phyloP scores from a whole-genome alignment of 2,888 invertebrate species.

The Orthosia cruda region DNA sequence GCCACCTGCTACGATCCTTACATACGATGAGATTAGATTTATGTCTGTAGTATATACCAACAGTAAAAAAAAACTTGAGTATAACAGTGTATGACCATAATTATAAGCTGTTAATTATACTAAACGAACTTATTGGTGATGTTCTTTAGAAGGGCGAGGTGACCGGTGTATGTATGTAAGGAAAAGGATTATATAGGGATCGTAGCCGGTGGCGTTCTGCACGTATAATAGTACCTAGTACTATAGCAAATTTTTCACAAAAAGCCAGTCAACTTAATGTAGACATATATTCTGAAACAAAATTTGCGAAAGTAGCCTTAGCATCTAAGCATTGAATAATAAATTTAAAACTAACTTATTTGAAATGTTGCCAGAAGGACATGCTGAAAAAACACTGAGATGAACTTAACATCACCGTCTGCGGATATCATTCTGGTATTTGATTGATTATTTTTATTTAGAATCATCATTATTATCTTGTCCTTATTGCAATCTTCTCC shows the following conservation, averaged over 20 bases:
- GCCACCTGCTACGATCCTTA: too few species aligned
- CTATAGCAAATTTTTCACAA: background rate
- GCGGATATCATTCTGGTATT: constrained; percentile 42
- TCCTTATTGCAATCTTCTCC: too few species aligned
- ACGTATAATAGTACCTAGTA: too few species aligned
- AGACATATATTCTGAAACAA: background rate
- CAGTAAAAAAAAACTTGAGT: background rate
- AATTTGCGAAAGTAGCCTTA: background rate
- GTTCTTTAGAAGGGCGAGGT: too few species aligned
- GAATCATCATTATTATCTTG: too few species aligned
- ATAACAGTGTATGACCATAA: background rate
- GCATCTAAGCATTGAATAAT: constrained; percentile 10
- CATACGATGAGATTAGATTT: too few species aligned
- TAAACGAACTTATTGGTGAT: too few species aligned
- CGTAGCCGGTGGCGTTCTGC: too few species aligned
- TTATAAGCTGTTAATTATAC: background rate
- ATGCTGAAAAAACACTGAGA: constrained; percentile 31
- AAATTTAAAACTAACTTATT: background rate
- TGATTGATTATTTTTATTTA: background rate
- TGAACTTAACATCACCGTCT: constrained; percentile 31
- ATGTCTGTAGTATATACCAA: too few species aligned
- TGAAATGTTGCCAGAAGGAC: constrained; percentile 35
- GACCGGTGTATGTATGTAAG: too few species aligned
- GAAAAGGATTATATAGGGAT: too few species aligned
- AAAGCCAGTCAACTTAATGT: background rate